Conservation (phyloP, 2,888 invertebrate genomes). For the Caradrina clavipalpis region DNA sequence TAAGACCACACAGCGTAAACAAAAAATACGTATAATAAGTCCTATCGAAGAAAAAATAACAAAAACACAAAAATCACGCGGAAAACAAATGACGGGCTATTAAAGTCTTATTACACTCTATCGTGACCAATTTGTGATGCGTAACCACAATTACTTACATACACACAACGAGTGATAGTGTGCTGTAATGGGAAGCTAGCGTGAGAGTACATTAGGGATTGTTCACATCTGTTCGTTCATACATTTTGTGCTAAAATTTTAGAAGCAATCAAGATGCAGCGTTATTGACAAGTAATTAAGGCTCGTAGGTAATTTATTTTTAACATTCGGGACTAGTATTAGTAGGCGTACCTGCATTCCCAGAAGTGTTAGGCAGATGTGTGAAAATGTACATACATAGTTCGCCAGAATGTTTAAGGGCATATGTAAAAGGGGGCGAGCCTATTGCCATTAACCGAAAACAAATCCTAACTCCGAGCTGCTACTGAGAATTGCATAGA, state of each 20-base stretch:
- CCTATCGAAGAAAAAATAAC: neutral
- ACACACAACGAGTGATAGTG: slow-evolving; percentile 12
- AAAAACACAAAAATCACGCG: slow-evolving; percentile 1
- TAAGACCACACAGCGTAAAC: neutral
- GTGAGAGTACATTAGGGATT: slow-evolving; percentile 10
- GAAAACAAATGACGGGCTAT: slow-evolving; percentile 28
- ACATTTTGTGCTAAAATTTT: neutral
- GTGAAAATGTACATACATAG: no score
- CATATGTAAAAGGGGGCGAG: no score
- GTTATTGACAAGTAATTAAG: no score
- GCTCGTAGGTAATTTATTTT: no score
- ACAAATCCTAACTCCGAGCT: no score
- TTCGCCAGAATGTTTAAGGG: no score
- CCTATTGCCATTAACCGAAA: no score
- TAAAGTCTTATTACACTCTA: slow-evolving; percentile 12
- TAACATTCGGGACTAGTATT: no score
- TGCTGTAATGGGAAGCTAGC: slow-evolving; percentile 64
- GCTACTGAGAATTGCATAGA: no score
- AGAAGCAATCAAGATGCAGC: no score
- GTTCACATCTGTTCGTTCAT: neutral
- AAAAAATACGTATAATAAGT: neutral
- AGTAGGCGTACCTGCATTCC: no score
- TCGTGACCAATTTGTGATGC: slow-evolving; percentile 30
- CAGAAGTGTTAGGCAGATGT: no score
- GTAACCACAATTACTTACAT: slow-evolving; percentile 20